Percentiles rank a stretch among this genome's conserved stretches.
phyloP scores from a whole-genome alignment of 2,888 invertebrate species.

The Stictocephala bisonia region DNA sequence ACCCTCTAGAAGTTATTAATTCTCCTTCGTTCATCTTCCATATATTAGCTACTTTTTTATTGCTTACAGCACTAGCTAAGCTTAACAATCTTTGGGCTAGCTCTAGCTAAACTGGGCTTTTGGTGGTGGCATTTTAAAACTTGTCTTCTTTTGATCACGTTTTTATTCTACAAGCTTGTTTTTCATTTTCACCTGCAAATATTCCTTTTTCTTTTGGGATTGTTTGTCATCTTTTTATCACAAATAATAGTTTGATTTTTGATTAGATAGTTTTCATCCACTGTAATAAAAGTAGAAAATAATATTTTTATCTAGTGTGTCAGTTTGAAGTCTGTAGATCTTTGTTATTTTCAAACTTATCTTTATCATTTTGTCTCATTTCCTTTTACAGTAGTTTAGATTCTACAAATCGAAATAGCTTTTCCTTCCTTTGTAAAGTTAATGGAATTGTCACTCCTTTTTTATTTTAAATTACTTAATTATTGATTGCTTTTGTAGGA shows the following conservation, averaged over 20 bases:
- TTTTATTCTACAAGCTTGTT: neutral
- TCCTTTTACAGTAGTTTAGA: too few species aligned
- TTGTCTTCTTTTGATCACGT: slow-evolving; percentile 26
- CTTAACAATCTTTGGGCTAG: slow-evolving; percentile 36
- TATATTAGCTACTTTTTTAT: slow-evolving; percentile 39
- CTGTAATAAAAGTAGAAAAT: too few species aligned
- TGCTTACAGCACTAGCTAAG: slow-evolving; percentile 42
- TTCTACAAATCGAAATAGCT: too few species aligned
- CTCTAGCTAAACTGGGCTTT: slow-evolving; percentile 31
- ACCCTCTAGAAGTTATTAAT: slow-evolving; percentile 34
- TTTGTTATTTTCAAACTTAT: too few species aligned
- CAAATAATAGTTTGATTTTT: neutral
- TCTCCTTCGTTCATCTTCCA: slow-evolving; percentile 42
- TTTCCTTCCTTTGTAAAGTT: too few species aligned
- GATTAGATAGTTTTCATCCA: too few species aligned
- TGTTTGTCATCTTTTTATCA: neutral
- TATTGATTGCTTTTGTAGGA: slow-evolving; percentile 42
- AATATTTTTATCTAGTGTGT: too few species aligned
- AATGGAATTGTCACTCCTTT: too few species aligned
- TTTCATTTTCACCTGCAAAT: too few species aligned
- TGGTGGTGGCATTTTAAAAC: slow-evolving; percentile 15
- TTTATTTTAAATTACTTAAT: neutral
- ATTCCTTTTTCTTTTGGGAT: too few species aligned
- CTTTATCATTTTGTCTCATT: too few species aligned
- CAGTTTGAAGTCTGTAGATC: too few species aligned